phyloP scores from a whole-genome alignment of 2,797 vertebrate species.

The Tiaroga cobitis region DNA sequence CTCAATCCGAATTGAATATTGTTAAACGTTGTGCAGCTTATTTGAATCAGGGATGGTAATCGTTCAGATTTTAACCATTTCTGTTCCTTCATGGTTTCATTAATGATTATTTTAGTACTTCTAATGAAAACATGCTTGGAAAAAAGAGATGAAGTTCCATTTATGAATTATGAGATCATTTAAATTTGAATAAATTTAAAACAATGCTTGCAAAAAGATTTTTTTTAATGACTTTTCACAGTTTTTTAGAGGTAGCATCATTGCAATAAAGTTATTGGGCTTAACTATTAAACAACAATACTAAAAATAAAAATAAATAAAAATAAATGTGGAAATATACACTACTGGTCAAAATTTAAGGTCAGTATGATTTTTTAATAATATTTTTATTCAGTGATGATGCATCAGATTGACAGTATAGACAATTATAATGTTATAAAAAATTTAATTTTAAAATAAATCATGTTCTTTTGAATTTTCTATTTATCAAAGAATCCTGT shows the following conservation, averaged over 20 bases:
- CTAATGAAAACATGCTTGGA: neutral
- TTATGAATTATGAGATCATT: no score
- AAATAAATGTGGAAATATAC: no score
- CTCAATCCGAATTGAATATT: neutral
- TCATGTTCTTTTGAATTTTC: neutral
- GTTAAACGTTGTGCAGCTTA: neutral
- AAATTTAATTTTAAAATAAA: neutral
- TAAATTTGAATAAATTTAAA: neutral
- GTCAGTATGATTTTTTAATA: no score
- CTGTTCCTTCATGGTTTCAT: neutral
- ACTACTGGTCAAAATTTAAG: no score
- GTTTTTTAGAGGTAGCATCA: neutral
- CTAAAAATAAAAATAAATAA: no score
- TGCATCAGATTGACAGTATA: neutral
- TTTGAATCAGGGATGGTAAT: neutral
- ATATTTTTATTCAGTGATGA: neutral
- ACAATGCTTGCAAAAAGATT: neutral
- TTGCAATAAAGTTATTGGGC: neutral
- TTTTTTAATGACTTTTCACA: no score
- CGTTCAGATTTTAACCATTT: neutral
- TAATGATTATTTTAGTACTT: neutral
- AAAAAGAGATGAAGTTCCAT: neutral
- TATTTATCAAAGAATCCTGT: neutral
- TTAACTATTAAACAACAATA: neutral
- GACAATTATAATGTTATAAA: neutral